Percentiles rank a stretch among this genome's conserved stretches.
phyloP scores from a whole-genome alignment of 2,797 vertebrate genomes.

The Cephalopachus bancanus region DNA sequence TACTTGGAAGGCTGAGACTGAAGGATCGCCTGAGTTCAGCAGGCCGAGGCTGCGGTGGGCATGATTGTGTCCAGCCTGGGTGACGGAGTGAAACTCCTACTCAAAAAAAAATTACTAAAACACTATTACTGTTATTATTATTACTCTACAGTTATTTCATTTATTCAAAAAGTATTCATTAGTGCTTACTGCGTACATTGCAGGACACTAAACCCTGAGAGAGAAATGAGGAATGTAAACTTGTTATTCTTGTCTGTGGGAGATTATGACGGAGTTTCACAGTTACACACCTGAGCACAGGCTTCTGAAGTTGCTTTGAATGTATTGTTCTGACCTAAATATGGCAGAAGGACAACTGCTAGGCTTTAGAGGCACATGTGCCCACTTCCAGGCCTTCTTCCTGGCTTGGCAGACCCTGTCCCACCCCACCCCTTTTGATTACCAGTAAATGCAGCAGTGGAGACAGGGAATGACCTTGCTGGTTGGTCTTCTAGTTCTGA shows the following conservation, averaged over 20 bases:
- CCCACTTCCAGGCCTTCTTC: neutral
- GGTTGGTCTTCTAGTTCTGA: neutral
- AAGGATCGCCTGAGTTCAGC: too few species aligned
- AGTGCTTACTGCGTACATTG: neutral
- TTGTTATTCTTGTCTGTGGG: neutral
- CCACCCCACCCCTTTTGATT: neutral
- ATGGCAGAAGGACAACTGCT: neutral
- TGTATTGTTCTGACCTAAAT: neutral
- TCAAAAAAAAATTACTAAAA: too few species aligned
- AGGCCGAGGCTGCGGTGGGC: too few species aligned
- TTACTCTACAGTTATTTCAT: neutral
- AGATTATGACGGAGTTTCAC: neutral
- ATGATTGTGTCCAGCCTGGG: too few species aligned
- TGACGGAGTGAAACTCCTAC: too few species aligned
- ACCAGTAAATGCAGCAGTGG: accelerated
- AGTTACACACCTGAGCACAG: neutral
- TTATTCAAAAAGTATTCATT: neutral
- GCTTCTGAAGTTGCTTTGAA: neutral
- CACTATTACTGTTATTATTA: too few species aligned
- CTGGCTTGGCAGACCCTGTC: too few species aligned
- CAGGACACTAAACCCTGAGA: neutral
- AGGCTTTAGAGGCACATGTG: neutral
- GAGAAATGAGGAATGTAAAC: neutral
- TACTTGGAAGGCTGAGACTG: too few species aligned
- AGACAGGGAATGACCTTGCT: neutral